These are phyloP conservation scores for Onychostruthus taczanowskii DNA, from an alignment of 2,113 vertebrate species.

Conservation along the genomic window DNA sequence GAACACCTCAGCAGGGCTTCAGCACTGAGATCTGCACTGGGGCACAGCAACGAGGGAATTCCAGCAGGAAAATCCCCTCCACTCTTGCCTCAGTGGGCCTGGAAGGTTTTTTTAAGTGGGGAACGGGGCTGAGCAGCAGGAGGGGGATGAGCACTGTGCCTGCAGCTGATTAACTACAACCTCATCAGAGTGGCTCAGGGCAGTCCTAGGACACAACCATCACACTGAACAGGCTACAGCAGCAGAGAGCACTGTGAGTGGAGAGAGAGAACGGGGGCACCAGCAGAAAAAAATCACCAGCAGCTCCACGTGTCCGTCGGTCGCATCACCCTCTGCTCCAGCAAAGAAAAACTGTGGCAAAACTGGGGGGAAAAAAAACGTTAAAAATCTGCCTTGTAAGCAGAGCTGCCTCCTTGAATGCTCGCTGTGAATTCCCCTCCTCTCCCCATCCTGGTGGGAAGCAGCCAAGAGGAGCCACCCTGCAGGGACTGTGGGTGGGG, in stretches of 20 bases:
- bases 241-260: slow-evolving; percentile 63
- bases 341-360: background rate
- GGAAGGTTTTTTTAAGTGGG: background rate
- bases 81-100: background rate
- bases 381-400: background rate
- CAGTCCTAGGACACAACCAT: slow-evolving; percentile 68
- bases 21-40: slow-evolving; percentile 29
- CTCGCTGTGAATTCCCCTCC: background rate
- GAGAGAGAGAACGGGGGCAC: slow-evolving; percentile 21
- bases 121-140: background rate
- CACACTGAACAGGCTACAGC: slow-evolving; percentile 76
- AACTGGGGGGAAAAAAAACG: background rate
- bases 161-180: slow-evolving; percentile 24
- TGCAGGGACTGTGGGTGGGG: background rate
- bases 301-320: background rate
- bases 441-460: background rate
- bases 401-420: background rate
- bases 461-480: background rate
- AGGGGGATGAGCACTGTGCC: background rate
- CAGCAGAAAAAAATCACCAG: slow-evolving; percentile 26
- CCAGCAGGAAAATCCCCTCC: background rate
- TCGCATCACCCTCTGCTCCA: background rate
- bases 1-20: background rate
- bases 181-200: slow-evolving; percentile 5
- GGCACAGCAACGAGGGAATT: background rate